Conservation (phyloP, 2,113 vertebrate genomes). For the Salvelinus namaycush region DNA sequence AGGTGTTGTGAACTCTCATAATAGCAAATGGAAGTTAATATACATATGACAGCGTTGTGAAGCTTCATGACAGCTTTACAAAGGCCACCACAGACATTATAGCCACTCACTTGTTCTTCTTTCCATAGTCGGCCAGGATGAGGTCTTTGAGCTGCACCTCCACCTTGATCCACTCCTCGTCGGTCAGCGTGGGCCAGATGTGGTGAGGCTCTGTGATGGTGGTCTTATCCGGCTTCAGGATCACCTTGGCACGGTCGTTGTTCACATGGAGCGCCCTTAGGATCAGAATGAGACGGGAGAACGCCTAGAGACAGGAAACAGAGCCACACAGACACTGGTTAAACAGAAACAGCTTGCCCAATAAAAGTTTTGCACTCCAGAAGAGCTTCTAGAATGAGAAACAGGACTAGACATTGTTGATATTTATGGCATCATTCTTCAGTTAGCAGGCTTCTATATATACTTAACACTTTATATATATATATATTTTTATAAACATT, state of each 20-base stretch:
- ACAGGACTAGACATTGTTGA: too few relatives aligned
- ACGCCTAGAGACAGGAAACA: constrained; percentile 79
- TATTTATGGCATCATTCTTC: too few relatives aligned
- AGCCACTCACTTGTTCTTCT: constrained; percentile 96
- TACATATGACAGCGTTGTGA: not conserved
- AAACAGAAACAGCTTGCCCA: constrained; percentile 2
- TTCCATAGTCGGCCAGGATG: constrained; percentile 97
- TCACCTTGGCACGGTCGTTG: constrained; percentile 97
- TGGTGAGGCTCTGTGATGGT: constrained; percentile 97
- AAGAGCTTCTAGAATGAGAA: not conserved
- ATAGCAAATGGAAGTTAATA: too few relatives aligned
- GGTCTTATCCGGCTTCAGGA: constrained; percentile 97
- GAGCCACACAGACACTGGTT: constrained; percentile 16
- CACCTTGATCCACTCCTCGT: constrained; percentile 99
- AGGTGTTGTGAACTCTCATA: not conserved
- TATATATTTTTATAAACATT: too few relatives aligned
- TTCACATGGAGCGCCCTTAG: constrained; percentile 95
- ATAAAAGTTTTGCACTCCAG: not conserved
- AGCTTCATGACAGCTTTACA: not conserved
- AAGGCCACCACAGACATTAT: not conserved
- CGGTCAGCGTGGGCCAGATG: constrained; percentile 98
- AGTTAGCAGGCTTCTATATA: too few relatives aligned
- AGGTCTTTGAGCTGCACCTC: constrained; percentile 98
- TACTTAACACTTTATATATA: too few relatives aligned
- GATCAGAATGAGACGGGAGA: constrained; percentile 97